A percentile compares a stretch with the other conserved stretches of the same genome.
Evolutionary conservation across 1,140 invertebrate species (phyloP).

Genomic region (Aphaenogaster floridana): DNA sequence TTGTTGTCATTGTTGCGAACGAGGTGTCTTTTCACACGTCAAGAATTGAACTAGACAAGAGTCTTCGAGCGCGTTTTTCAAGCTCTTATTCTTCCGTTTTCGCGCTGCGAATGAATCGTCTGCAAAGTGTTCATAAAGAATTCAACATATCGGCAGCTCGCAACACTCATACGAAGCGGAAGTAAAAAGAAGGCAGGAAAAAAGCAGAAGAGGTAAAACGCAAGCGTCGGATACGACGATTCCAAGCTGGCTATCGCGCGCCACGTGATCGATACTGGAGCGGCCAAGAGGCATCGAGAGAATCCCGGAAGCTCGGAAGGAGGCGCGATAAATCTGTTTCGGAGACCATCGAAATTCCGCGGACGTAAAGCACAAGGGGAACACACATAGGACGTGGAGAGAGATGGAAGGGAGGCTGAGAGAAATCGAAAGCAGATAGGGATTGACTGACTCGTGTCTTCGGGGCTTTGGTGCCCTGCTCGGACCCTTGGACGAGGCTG

Average conservation of each 20-base stretch:
- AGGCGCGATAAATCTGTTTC: constrained; percentile 74
- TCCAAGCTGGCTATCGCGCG: neutral
- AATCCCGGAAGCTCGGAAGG: constrained; percentile 45
- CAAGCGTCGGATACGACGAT: neutral
- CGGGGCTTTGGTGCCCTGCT: constrained; percentile 12
- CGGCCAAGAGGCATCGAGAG: constrained; percentile 36
- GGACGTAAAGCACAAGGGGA: constrained; percentile 60
- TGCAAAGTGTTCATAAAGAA: constrained; percentile 40
- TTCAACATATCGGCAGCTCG: constrained; percentile 41
- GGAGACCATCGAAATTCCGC: constrained; percentile 75
- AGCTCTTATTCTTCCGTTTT: constrained; percentile 4
- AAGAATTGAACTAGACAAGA: constrained; percentile 5
- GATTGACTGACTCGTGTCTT: constrained; percentile 76
- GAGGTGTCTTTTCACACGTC: constrained; percentile 1
- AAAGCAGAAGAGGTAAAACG: constrained; percentile 12
- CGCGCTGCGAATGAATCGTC: constrained; percentile 20
- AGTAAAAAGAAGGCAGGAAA: constrained; percentile 28
- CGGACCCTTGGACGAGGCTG: constrained; percentile 24
- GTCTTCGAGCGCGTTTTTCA: neutral
- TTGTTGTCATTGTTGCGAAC: constrained; percentile 8
- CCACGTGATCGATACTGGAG: constrained; percentile 49
- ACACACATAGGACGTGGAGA: constrained; percentile 9
- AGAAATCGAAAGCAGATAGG: constrained; percentile 73
- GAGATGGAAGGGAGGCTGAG: constrained; percentile 31
- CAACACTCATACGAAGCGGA: constrained; percentile 13